Base-by-base conservation (phyloP, 2,113 vertebrate species). In the Channa maculata region DNA sequence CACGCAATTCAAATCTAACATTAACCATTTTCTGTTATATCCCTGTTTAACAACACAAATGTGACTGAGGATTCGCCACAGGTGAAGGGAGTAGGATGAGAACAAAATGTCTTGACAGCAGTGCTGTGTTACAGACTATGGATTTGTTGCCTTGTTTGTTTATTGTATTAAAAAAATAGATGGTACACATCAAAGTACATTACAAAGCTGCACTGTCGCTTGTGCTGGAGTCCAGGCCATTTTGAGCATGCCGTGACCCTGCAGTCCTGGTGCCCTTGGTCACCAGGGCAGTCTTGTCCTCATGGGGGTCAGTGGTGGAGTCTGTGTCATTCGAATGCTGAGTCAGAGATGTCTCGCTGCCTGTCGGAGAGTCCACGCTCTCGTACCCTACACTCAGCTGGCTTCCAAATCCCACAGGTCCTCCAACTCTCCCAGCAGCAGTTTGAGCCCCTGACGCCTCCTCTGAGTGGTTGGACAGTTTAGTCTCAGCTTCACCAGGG, bases 321-420 rank as follows among this genome's bases (percentile, higher is more conserved):
- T 99, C 97, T 92, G 97, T 99, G 93, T 98, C 97, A 93, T 97
- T 97, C 86, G 97, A 98, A 89, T 97, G 97, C 94, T 97, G 97
- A 93, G 97, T 98, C 93, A 98, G 95, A 94, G 98, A 99, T 61
- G 97, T 97, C 92, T 98, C 98, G 90, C 98, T 99, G 93, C 98
- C 97, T 82, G 97, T 99, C 61, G 98, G 98, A 91, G 98, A 99
- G 96, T 98, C 98, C 96, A 99, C 97, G 82, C 97, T 99, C 95
- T 99, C 98, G 84, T 99, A 99, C 89, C 98, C 97, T 70, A 95
- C 96, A 87, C 96, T 97, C 92, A 99, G 96, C 82, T 96, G 98
- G 92, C 96, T 98, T 92, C 95, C 93, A 86, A 96, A 98, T 83
- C 95, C 94, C 87, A 91, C 93, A 48, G 93, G 71, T 88, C 95